Evolutionary conservation across 2,888 invertebrate genomes (phyloP), one percentile per base, ranked within the genome.

Genomic region (Mythimna pallens): DNA sequence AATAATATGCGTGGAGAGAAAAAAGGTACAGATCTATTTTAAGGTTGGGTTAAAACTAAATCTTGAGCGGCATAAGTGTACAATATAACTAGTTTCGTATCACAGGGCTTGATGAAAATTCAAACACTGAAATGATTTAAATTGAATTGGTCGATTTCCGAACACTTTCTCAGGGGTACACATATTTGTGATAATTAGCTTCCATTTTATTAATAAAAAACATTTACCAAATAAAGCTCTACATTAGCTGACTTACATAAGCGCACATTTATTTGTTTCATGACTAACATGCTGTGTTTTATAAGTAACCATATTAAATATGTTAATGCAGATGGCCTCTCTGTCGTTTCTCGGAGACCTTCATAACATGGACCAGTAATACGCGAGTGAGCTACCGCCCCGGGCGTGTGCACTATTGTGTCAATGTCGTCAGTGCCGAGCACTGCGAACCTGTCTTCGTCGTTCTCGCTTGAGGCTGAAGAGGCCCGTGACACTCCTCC

Each of bases 391-490:
- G 87, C 93, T 93, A 93, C 94, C 94, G 93, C 95, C 95, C 91
- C 88, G 87, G 83, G 87, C 80, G 76, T 71, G 77, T 82, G 89
- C 94, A 96, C 95, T 96, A 96, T 95, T 95, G 94, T 94, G 91
- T 95, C 95, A 95, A 94, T 92, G 94, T 91, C 87, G 91, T 88
- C 86, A 87, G 86, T 87, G 83, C 57, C 76, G 86, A 82, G 86
- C 86, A 90, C 90, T 89, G 92, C 93, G 91, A 93, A 98, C 98
- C 98, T 98, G 98, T 98, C 98, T 93, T 98, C 98, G 94, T 98
- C 98, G 95, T 99, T 98, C 95, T 99, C 99, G 95, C 99, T 99
- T 94, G 99, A 99, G 91, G 99, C 98, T 90, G 99, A 99, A 91
- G 99, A 99, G 92, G 98, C 98, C 92, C 99, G 98, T 92, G 97